These are phyloP conservation scores for Lymantria monacha DNA, from an alignment of 2,888 invertebrate species.

Conservation along the genomic window DNA sequence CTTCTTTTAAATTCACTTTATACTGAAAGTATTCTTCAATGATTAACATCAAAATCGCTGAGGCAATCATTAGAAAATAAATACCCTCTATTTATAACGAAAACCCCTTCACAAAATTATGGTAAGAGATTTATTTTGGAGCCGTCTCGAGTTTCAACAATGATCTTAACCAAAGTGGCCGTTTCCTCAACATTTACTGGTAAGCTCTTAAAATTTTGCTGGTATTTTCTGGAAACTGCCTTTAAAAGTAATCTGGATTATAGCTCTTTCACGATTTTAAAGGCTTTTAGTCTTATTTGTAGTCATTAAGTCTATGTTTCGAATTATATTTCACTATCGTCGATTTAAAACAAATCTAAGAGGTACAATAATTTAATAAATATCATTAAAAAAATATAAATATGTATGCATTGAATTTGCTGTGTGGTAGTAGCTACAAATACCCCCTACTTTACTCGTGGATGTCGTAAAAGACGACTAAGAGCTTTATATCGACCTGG, in stretches of 20 bases:
- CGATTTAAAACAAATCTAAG: too few species aligned
- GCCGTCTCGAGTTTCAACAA: constrained; percentile 11
- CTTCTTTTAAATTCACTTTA: neutral
- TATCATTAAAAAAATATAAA: too few species aligned
- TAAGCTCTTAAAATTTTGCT: constrained; percentile 9
- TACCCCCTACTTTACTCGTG: too few species aligned
- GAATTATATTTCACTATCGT: neutral
- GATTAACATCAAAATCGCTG: neutral
- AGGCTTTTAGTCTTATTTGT: constrained; percentile 16
- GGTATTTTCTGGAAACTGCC: constrained; percentile 14
- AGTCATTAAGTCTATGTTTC: constrained; percentile 7
- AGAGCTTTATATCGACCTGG: too few species aligned
- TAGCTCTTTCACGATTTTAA: constrained; percentile 15
- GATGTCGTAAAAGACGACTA: too few species aligned
- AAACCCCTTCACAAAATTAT: neutral
- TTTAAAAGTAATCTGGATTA: constrained; percentile 25
- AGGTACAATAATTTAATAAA: too few species aligned
- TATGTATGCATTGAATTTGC: too few species aligned
- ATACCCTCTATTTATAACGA: neutral
- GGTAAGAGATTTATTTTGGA: constrained; percentile 5
- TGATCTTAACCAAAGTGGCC: constrained; percentile 15
- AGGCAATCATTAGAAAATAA: neutral
- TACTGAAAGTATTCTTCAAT: neutral
- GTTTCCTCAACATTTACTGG: constrained; percentile 13
- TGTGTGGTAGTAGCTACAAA: too few species aligned